Base-by-base conservation (phyloP, 37 sponge, comb jelly and placozoan species). In the Diacarnus erythraeanus region DNA sequence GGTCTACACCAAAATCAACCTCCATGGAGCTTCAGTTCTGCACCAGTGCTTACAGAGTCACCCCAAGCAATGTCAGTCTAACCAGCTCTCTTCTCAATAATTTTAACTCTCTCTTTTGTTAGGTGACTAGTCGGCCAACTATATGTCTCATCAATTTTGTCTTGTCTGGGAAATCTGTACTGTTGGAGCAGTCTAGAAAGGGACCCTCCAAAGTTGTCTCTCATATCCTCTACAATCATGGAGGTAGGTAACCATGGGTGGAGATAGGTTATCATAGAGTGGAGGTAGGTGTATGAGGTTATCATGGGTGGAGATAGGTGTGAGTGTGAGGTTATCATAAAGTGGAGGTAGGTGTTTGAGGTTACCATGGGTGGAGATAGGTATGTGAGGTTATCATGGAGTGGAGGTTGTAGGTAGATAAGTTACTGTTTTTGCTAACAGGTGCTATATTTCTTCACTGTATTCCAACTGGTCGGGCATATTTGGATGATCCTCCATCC, bases 61-160 rank as follows among this genome's bases (percentile, higher is more conserved):
- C 96, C 31, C 96, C 96, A 10, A 92, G 77, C 31, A 75, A 90
- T 64, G 94, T 90, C 42, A 72, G 89, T 60, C 3, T 72, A 72
- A 12, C 51, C 25, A 35, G 25, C 4, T 4, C 23, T 43, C 27
- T 25, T 41, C 57, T 29, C 56, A 9, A 22, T 60, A 23, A 12
- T 60, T 17, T 41, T 25, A 36, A 40, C 2, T 47, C 23, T 60
- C 23, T 10, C 33, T 63, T 57, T 15, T 76, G 23, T 38, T 76
- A 92, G 96, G 90, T 89, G 3, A 92, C 79, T 68, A 86, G 84
- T 63, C 87, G 96, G 1, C 96, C 96, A 0, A 92, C 96, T 10
- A 79, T 89, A 15, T 95, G 96, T 61, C 79, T 95, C 20, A 76
- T 95, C 71, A 95, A 92, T 71, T 95, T 95, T 75, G 82, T 95